Conservation (phyloP, 2,888 invertebrate species). For the Chrysopilus asiliformis region DNA sequence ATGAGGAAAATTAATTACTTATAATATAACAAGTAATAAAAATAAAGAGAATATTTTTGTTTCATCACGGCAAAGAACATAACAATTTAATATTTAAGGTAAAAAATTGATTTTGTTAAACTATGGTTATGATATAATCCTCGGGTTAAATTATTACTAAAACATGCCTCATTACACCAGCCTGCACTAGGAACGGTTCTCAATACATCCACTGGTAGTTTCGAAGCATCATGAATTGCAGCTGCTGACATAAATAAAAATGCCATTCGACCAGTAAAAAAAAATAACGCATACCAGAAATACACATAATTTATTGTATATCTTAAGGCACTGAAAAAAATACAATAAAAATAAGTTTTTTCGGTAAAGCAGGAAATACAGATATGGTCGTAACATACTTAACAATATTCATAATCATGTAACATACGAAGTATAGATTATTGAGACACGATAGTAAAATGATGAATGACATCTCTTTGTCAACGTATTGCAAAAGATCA, state of each 20-base stretch:
- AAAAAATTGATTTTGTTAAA: too few relatives aligned
- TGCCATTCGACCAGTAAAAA: slow-evolving; percentile 39
- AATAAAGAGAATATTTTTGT: too few relatives aligned
- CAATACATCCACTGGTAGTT: slow-evolving; percentile 38
- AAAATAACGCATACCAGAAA: slow-evolving; percentile 43
- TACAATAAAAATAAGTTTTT: too few relatives aligned
- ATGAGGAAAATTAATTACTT: too few relatives aligned
- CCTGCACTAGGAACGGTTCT: slow-evolving; percentile 27
- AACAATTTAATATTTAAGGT: too few relatives aligned
- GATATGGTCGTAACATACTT: slow-evolving; percentile 30
- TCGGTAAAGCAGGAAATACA: too few relatives aligned
- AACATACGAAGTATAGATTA: slow-evolving; percentile 61
- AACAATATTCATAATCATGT: slow-evolving; percentile 48
- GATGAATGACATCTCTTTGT: slow-evolving; percentile 46
- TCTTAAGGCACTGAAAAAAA: slow-evolving; percentile 24
- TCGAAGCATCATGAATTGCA: slow-evolving; percentile 42
- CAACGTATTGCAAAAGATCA: slow-evolving; percentile 46
- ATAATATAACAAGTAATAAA: too few relatives aligned
- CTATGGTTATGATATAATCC: too few relatives aligned
- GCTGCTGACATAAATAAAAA: slow-evolving; percentile 43
- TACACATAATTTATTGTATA: slow-evolving; percentile 39
- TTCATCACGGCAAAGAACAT: too few relatives aligned
- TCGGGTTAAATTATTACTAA: too few relatives aligned
- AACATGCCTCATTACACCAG: slow-evolving; percentile 33
- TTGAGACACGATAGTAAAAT: slow-evolving; percentile 56